phyloP scores from a whole-genome alignment of 1,140 invertebrate species.

The Leguminivora glycinivorella region DNA sequence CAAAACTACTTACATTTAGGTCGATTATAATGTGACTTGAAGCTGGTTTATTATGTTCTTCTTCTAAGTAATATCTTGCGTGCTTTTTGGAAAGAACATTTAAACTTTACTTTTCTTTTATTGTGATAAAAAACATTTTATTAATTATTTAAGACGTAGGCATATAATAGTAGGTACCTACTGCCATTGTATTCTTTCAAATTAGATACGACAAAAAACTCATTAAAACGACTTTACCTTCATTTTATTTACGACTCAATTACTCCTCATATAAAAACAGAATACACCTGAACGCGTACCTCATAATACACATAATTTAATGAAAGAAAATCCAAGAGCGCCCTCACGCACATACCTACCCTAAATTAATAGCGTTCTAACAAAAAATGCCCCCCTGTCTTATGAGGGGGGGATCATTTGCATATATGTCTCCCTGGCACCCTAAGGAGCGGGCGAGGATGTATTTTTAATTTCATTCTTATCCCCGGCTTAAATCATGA shows the following conservation, averaged over 20 bases:
- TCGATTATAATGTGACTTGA: no score
- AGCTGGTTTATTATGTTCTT: no score
- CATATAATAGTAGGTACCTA: no score
- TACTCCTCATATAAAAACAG: conserved; percentile 5
- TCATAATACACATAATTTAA: conserved; percentile 35
- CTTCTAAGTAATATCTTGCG: no score
- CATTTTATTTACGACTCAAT: neutral
- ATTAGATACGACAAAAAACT: neutral
- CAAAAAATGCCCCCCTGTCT: conserved; percentile 74
- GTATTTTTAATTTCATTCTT: conserved; percentile 80
- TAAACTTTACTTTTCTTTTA: no score
- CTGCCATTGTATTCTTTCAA: no score
- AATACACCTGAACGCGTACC: conserved; percentile 14
- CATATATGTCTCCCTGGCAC: conserved; percentile 77
- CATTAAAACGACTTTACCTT: neutral
- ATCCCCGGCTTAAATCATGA: conserved; percentile 78
- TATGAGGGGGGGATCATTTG: conserved; percentile 71
- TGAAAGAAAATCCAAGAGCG: conserved; percentile 53
- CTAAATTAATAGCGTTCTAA: conserved; percentile 78
- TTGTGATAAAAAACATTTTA: no score
- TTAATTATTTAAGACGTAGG: no score
- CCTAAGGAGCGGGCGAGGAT: conserved; percentile 73
- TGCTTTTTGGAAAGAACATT: no score
- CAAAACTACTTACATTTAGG: no score
- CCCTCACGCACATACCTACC: conserved; percentile 64